Conservation (phyloP, 2,888 invertebrate species). For the Dromius quadrimaculatus region DNA sequence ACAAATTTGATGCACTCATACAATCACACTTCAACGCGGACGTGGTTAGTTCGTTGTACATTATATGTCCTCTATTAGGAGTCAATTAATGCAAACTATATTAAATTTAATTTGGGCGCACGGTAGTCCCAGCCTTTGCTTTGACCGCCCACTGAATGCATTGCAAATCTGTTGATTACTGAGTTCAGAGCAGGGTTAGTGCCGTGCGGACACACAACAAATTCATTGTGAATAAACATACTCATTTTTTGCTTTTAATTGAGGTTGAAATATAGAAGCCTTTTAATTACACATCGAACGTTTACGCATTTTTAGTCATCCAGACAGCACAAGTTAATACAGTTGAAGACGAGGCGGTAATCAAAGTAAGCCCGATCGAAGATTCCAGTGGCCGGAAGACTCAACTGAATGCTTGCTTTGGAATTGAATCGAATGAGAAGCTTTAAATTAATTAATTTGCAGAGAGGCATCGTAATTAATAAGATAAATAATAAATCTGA, state of each 20-base stretch:
- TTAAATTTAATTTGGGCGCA: constrained; percentile 62
- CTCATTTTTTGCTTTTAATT: no score
- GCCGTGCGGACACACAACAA: constrained; percentile 46
- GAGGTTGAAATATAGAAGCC: no score
- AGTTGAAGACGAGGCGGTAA: no score
- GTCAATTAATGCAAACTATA: constrained; percentile 64
- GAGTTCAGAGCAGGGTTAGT: constrained; percentile 2
- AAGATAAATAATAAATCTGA: background rate
- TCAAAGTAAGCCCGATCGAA: no score
- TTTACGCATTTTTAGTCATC: no score
- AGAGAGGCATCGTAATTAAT: constrained; percentile 13
- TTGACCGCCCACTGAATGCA: constrained; percentile 61
- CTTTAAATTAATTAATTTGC: background rate
- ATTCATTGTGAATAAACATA: no score
- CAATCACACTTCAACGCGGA: constrained; percentile 3
- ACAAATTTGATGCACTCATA: constrained; percentile 38
- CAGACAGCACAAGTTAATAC: no score
- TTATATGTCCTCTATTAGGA: constrained; percentile 57
- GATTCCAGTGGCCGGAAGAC: no score
- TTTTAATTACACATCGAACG: no score
- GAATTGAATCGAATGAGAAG: no score
- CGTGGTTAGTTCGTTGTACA: constrained; percentile 23
- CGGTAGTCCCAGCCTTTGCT: constrained; percentile 59
- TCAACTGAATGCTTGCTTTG: no score
- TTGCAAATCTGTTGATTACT: constrained; percentile 61